Conservation (phyloP, 2,113 vertebrate genomes). For the Engystomops pustulosus region DNA sequence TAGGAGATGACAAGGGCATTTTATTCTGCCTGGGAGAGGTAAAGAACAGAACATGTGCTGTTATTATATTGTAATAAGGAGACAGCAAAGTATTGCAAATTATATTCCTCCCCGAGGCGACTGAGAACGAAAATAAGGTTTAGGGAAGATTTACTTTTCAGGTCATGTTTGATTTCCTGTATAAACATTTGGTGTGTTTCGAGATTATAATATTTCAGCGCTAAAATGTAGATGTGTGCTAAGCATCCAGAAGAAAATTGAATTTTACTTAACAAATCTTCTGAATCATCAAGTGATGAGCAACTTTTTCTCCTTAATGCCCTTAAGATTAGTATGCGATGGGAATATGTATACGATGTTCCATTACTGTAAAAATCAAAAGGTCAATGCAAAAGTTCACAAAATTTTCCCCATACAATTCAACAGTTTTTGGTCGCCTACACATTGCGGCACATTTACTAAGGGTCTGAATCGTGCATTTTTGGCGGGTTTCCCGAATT, state of each 20-base stretch:
- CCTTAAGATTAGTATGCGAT: no score
- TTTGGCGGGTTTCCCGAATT: no score
- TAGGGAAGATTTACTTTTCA: constrained; percentile 2
- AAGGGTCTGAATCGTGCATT: no score
- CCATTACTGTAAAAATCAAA: no score
- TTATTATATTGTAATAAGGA: constrained; percentile 20
- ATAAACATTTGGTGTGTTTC: background rate
- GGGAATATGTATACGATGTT: no score
- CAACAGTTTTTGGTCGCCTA: no score
- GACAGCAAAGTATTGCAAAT: constrained; percentile 11
- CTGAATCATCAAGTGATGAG: no score
- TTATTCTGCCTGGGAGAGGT: background rate
- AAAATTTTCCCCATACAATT: no score
- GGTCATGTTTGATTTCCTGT: constrained; percentile 16
- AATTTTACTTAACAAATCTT: background rate
- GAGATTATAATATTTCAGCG: background rate
- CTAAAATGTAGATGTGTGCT: background rate
- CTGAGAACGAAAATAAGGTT: background rate
- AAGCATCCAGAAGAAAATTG: background rate
- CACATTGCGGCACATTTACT: no score
- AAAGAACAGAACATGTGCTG: constrained; percentile 25
- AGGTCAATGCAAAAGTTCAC: no score
- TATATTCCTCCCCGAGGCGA: background rate
- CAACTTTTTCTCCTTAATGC: no score
- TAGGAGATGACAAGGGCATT: constrained; percentile 30